Evolutionary conservation across 2,888 invertebrate species (phyloP).

Genomic region (Adelognathus sp.): DNA sequence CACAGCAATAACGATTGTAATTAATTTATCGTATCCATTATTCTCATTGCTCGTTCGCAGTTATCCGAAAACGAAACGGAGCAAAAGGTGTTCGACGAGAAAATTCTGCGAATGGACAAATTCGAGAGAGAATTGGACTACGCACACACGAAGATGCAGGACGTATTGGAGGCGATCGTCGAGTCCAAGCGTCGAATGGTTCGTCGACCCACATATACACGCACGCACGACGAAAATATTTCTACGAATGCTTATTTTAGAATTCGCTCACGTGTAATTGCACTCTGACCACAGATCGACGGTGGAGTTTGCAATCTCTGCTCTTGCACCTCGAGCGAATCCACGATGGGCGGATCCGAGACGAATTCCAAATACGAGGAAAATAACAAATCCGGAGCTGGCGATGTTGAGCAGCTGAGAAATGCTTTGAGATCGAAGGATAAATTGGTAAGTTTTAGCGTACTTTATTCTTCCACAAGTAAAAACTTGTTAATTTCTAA

Average conservation of each 20-base stretch:
- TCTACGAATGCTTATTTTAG: conserved; percentile 42
- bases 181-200: conserved; percentile 55
- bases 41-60: conserved; percentile 57
- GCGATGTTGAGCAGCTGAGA: conserved; percentile 73
- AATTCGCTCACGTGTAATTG: background rate
- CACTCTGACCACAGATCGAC: conserved; percentile 46
- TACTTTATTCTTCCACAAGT: background rate
- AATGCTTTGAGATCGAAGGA: conserved; percentile 73
- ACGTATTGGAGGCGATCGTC: conserved; percentile 71
- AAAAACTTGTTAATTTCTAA: background rate
- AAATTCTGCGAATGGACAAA: conserved; percentile 69
- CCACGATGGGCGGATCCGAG: conserved; percentile 29
- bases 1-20: no score
- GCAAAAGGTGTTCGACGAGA: conserved; percentile 69
- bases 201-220: conserved; percentile 30
- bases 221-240: conserved; percentile 13
- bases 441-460: conserved; percentile 70
- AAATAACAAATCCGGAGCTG: conserved; percentile 65
- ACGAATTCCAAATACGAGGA: conserved; percentile 65
- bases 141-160: conserved; percentile 76
- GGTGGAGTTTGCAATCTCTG: conserved; percentile 55
- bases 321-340: conserved; percentile 48
- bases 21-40: no score
- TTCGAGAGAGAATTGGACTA: conserved; percentile 75
- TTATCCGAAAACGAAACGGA: conserved; percentile 68